A percentile compares a stretch with the other conserved stretches of the same genome.
Conservation (phyloP, 2,888 invertebrate genomes). For the Rhimphoctona megacephalus region DNA sequence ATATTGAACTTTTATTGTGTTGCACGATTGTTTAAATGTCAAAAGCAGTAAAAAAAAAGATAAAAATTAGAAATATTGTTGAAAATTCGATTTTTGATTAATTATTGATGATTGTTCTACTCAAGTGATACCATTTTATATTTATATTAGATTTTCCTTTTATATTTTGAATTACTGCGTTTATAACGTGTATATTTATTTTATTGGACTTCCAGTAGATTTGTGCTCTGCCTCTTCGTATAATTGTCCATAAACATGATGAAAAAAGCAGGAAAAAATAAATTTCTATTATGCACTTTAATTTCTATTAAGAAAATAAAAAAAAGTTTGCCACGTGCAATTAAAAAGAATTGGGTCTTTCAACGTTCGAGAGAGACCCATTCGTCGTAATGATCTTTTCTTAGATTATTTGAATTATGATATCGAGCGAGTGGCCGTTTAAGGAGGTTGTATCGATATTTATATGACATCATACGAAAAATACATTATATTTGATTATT, state of each 20-base stretch:
- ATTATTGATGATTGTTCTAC: neutral
- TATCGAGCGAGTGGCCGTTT: neutral
- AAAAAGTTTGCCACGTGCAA: constrained; percentile 33
- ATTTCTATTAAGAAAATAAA: neutral
- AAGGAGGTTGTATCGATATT: too few species aligned
- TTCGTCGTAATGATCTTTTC: constrained; percentile 3
- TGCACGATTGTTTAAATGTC: neutral
- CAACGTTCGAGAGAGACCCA: constrained; percentile 19
- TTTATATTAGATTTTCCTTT: too few species aligned
- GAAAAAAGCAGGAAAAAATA: constrained; percentile 12
- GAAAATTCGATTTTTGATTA: neutral
- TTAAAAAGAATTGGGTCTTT: constrained; percentile 46
- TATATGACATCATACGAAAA: too few species aligned
- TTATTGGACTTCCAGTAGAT: too few species aligned
- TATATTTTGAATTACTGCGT: neutral
- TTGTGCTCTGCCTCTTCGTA: neutral
- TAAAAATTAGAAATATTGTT: neutral
- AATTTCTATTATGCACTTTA: neutral
- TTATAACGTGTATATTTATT: neutral
- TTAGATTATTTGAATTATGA: constrained; percentile 4
- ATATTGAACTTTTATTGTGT: too few species aligned
- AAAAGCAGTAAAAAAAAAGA: neutral
- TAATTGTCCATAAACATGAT: constrained; percentile 23
- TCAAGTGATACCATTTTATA: too few species aligned
- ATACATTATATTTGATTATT: too few species aligned